phyloP scores from a whole-genome alignment of 30 jellyfish, hydroid and myxozoan species.

The Turritopsis dohrnii region DNA sequence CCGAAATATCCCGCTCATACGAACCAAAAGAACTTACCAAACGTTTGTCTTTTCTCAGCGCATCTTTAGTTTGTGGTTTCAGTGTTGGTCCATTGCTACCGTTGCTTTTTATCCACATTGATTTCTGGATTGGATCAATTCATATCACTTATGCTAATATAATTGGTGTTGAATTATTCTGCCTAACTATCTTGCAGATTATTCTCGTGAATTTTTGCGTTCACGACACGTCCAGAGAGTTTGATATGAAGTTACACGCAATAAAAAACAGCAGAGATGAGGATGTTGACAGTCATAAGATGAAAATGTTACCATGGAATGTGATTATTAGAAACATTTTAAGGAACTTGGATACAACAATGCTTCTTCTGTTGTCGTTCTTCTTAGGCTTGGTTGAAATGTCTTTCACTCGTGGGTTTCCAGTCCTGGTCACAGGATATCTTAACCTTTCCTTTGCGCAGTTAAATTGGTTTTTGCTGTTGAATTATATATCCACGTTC shows the following conservation, averaged over 20 bases:
- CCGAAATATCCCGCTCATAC: background rate
- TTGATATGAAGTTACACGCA: background rate
- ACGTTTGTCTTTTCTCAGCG: background rate
- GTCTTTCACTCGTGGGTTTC: background rate
- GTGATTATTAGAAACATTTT: background rate
- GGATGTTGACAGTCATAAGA: background rate
- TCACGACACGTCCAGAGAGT: background rate
- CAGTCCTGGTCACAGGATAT: background rate
- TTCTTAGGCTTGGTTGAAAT: background rate
- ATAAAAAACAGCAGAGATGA: background rate
- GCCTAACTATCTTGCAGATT: background rate
- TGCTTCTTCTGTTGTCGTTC: background rate
- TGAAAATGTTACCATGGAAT: background rate
- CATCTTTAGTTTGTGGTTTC: background rate
- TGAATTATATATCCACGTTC: background rate
- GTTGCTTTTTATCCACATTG: background rate
- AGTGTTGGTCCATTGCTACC: background rate
- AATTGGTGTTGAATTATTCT: background rate
- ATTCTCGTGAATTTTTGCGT: background rate
- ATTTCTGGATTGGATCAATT: background rate
- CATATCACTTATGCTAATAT: constrained; percentile 1
- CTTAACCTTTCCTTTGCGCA: background rate
- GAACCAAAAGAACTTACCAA: background rate
- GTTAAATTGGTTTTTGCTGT: background rate
- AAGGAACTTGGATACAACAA: background rate